Conservation (phyloP, 2,797 vertebrate genomes). For the Alectoris magna region DNA sequence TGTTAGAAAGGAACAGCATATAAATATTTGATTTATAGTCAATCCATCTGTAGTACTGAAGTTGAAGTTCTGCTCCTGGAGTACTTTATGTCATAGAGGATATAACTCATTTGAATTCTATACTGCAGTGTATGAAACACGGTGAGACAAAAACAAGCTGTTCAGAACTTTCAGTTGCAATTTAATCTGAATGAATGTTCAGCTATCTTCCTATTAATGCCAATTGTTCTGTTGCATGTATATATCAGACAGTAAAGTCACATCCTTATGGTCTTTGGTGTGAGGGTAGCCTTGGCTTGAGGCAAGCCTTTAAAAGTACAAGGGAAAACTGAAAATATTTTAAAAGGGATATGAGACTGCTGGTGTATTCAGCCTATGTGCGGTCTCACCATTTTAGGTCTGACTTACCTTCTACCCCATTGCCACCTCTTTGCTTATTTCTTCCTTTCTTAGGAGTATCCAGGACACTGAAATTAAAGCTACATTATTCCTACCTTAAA, state of each 20-base stretch:
- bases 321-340: not conserved
- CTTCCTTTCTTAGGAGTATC: not conserved
- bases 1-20: constrained; percentile 40
- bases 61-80: constrained; percentile 47
- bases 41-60: not conserved
- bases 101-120: constrained; percentile 13
- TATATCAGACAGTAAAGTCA: not conserved
- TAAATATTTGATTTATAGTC: constrained; percentile 68
- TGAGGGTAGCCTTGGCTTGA: not conserved
- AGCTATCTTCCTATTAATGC: not conserved
- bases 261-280: not conserved
- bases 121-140: not conserved
- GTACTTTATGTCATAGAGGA: constrained; percentile 24
- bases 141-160: not conserved
- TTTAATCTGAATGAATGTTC: not conserved
- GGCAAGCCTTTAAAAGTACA: not conserved
- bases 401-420: not conserved
- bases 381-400: not conserved
- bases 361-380: not conserved
- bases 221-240: not conserved
- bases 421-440: not conserved
- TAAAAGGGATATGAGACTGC: not conserved
- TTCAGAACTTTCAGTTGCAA: not conserved
- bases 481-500: not conserved
- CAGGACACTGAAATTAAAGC: not conserved